Conservation (phyloP, 2,888 invertebrate species). For the Campaea margaritaria region DNA sequence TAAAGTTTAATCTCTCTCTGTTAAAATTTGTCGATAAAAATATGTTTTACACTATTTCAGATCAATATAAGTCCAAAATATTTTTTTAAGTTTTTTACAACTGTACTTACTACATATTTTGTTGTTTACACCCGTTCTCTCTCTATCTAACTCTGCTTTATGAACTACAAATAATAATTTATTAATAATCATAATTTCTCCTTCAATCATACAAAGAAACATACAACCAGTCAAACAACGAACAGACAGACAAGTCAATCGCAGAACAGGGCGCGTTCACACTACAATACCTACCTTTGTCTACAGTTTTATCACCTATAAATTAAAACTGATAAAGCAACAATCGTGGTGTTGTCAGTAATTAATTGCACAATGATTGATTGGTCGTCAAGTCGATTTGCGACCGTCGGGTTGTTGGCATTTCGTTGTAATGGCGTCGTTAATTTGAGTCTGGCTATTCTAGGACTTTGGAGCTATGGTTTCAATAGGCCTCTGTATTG, state of each 20-base stretch:
- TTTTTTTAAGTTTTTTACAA: too few species aligned
- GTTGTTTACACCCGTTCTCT: too few species aligned
- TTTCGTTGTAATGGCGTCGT: slow-evolving; percentile 33
- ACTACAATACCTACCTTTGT: slow-evolving; percentile 43
- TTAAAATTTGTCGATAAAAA: too few species aligned
- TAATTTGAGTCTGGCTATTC: slow-evolving; percentile 8
- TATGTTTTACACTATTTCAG: too few species aligned
- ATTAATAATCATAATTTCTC: background rate
- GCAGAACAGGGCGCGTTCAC: slow-evolving; percentile 31
- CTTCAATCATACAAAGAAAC: background rate
- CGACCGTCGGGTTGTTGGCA: slow-evolving; percentile 35
- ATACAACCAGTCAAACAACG: background rate
- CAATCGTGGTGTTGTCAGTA: slow-evolving; percentile 52
- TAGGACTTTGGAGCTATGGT: background rate
- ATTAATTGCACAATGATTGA: slow-evolving; percentile 60
- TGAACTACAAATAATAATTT: too few species aligned
- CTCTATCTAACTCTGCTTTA: too few species aligned
- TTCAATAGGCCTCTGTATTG: too few species aligned
- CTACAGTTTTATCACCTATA: slow-evolving; percentile 43
- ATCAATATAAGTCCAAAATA: too few species aligned
- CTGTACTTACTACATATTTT: too few species aligned
- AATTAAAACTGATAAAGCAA: slow-evolving; percentile 47
- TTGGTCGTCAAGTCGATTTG: slow-evolving; percentile 44
- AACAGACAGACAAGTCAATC: slow-evolving; percentile 20
- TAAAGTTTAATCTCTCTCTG: too few species aligned